Base-by-base conservation (phyloP, 2,113 vertebrate species). In the Zosterops hypoxanthus region DNA sequence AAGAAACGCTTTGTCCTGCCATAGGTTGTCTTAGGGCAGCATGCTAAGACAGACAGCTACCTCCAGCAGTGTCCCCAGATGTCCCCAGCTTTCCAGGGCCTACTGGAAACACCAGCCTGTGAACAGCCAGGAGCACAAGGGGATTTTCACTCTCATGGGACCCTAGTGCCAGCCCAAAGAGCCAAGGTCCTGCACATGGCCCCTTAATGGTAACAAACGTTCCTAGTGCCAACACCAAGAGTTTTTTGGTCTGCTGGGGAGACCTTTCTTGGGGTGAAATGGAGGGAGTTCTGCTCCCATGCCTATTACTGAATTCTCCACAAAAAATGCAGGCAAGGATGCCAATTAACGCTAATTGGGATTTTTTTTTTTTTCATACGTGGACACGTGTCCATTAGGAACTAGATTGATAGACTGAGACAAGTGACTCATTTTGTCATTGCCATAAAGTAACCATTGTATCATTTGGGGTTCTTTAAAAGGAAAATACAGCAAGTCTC, bases 281-380 rank as follows among this genome's bases (percentile, higher is more conserved):
- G 19, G 26, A 90, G 88, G 59, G 60, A 95, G 69, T 56, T 82
- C 83, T 94, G 77, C 95, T 96, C 92, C 92, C 86, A 86, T 86
- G 83, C 88, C 86, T 60, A 92, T 95, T 94, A 94, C 82, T 89
- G 94, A 92, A 92, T 72, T 92, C 44, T 84, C 65, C 77, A 78
- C 65, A 91, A 90, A 95, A 95, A 87, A 22, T 56, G 20, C 20
- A 21, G 81, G 57, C 86, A 94, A 97, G 72, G 92, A 88, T 94
- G 82, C 52, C 88, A 95, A 95, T 94, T 97, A 97, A 90, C 36
- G 0, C 73, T 96, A 96, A 97, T 89, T 92, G 91, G 92, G 19
- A 41, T 82, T 83, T 61, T 61, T 83, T 83, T 88, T 88, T 85
- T 90, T 92, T 39, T 17, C 8, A 86, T 91, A 92, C 34, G n/a